phyloP scores from a whole-genome alignment of 64 coral and sea anemone genomes.

The Montipora cactus region DNA sequence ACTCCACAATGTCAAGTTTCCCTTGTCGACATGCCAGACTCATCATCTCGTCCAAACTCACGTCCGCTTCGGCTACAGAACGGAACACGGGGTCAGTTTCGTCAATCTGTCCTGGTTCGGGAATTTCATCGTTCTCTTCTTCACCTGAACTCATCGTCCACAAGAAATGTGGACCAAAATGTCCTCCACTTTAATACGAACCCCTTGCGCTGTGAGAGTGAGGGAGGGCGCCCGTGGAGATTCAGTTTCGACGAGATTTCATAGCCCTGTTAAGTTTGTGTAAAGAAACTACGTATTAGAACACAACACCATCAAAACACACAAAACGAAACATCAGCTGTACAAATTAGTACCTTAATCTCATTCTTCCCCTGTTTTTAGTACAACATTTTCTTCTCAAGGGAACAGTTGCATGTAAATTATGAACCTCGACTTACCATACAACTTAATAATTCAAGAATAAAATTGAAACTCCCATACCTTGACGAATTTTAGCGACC shows the following conservation, averaged over 20 bases:
- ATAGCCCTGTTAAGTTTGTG: constrained; percentile 58
- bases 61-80: constrained; percentile 96
- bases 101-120: constrained; percentile 80
- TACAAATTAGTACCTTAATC: constrained; percentile 9
- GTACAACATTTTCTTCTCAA: constrained; percentile 52
- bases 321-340: not conserved
- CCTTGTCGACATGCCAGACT: constrained; percentile 99
- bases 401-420: constrained; percentile 87
- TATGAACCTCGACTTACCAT: constrained; percentile 93
- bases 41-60: constrained; percentile 99
- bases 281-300: constrained; percentile 37
- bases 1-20: constrained; percentile 99
- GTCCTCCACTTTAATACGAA: constrained; percentile 63
- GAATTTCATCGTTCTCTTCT: constrained; percentile 92
- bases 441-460: constrained; percentile 99
- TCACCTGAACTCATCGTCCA: constrained; percentile 95
- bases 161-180: constrained; percentile 30
- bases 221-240: constrained; percentile 60
- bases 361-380: not conserved
- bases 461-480: constrained; percentile 95
- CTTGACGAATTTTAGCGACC: constrained; percentile 77
- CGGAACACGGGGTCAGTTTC: constrained; percentile 93
- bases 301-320: not conserved
- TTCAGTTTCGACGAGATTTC: constrained; percentile 95
- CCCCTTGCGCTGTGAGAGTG: not conserved